phyloP scores from a whole-genome alignment of 2,113 vertebrate genomes.

The Eudyptes chrysolophus region DNA sequence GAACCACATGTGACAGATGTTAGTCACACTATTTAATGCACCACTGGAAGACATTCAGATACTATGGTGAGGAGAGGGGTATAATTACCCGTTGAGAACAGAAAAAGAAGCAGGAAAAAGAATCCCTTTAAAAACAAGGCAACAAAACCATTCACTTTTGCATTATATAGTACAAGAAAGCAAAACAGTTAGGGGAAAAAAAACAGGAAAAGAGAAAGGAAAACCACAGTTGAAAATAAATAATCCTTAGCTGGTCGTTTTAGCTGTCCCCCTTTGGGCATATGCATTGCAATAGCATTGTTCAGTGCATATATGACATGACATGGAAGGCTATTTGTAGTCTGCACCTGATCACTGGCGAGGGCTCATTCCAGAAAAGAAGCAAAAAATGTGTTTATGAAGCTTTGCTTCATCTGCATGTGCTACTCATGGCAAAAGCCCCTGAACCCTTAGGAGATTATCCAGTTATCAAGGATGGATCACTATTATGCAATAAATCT shows the following conservation, averaged over 20 bases:
- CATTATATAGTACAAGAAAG: background rate
- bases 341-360: conserved; percentile 9
- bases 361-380: background rate
- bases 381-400: background rate
- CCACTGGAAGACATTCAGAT: conserved; percentile 64
- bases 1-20: conserved; percentile 68
- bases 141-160: background rate
- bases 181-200: background rate
- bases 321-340: conserved; percentile 49
- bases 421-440: conserved; percentile 3
- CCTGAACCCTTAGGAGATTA: background rate
- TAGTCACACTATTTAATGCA: conserved; percentile 63
- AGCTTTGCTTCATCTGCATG: conserved; percentile 28
- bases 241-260: conserved; percentile 30
- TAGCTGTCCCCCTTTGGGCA: conserved; percentile 45
- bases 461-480: conserved; percentile 37
- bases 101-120: conserved; percentile 3
- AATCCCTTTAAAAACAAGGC: background rate
- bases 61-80: background rate
- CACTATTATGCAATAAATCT: conserved; percentile 47
- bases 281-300: conserved; percentile 20
- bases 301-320: conserved; percentile 29
- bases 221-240: conserved; percentile 3
- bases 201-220: background rate
- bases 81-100: background rate